Conservation (phyloP, 35 echinoderm and acorn worm genomes). For the Antedon bifida region DNA sequence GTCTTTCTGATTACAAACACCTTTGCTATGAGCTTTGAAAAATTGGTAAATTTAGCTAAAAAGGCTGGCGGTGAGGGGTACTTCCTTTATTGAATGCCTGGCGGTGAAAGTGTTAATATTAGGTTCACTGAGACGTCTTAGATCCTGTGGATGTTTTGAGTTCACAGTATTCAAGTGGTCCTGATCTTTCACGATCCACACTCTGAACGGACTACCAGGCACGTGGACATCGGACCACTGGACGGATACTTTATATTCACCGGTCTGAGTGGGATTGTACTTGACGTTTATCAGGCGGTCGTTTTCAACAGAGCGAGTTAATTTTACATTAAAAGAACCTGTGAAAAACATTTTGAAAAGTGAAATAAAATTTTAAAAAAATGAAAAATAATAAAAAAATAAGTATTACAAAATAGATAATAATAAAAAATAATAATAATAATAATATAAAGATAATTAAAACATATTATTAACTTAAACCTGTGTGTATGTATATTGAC, state of each 20-base stretch:
- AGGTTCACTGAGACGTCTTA: too few relatives aligned
- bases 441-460: too few relatives aligned
- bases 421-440: too few relatives aligned
- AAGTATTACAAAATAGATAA: too few relatives aligned
- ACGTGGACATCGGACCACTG: slow-evolving; percentile 92
- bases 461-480: too few relatives aligned
- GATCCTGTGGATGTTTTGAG: slow-evolving; percentile 23
- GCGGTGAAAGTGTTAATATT: too few relatives aligned
- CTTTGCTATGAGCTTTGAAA: too few relatives aligned
- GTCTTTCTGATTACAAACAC: too few relatives aligned
- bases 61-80: too few relatives aligned
- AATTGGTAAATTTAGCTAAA: too few relatives aligned
- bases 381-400: background rate
- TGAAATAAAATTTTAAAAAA: background rate
- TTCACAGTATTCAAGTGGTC: slow-evolving; percentile 43
- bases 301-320: slow-evolving; percentile 56
- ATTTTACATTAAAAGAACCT: slow-evolving; percentile 92
- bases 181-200: slow-evolving; percentile 55
- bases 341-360: background rate
- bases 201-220: slow-evolving; percentile 63
- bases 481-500: too few relatives aligned
- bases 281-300: slow-evolving; percentile 78
- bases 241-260: slow-evolving; percentile 80
- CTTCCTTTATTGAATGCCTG: too few relatives aligned
- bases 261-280: slow-evolving; percentile 64